Base-by-base conservation (phyloP, 1,140 invertebrate species). In the Danaus melanippus region DNA sequence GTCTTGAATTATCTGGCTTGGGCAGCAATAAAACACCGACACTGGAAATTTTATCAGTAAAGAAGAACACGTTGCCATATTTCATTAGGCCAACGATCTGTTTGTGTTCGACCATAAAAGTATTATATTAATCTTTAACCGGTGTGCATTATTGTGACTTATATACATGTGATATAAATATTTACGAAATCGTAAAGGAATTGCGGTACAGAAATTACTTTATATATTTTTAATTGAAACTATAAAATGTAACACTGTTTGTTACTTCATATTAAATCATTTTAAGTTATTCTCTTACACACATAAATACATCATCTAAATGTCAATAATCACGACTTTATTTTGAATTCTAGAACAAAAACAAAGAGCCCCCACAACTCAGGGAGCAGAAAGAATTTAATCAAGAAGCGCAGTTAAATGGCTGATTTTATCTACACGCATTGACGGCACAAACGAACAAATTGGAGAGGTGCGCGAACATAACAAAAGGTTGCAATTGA, bases 401-500 rank as follows among this genome's bases (percentile, higher is more conserved):
- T 85, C 78, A 85, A 59, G 61, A 61, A 67, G 76, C 66, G 71
- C 68, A 69, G 75, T 69, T 56, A 69, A 61, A 60, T 63, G 69
- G 75, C 66, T 71, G 76, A 85, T 84, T 67, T 80, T 79, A 81
- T 80, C 78, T 75, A 66, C 63, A 60, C 70, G 76, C 77, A 77
- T 76, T 81, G 69, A 73, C 77, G 64, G 68, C 68, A 70, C 68
- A 74, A 67, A 60, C 68, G 76, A 76, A 81, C 76, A 81, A 86
- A 82, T 84, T 82, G 76, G 65, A 68, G 69, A 63, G 76, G 71
- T 70, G 76, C 67, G 73, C 76, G 71, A 76, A 78, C 58, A 64
- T 66, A 78, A 71, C 71, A 76, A 78, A 32, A 80, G 67, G 69
- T 76, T 78, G 80, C 79, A 82, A 86, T 83, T 84, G 80, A 83